These are phyloP conservation scores for Collichthys lucidus DNA, from an alignment of 2,113 vertebrate genomes.

Conservation along the genomic window DNA sequence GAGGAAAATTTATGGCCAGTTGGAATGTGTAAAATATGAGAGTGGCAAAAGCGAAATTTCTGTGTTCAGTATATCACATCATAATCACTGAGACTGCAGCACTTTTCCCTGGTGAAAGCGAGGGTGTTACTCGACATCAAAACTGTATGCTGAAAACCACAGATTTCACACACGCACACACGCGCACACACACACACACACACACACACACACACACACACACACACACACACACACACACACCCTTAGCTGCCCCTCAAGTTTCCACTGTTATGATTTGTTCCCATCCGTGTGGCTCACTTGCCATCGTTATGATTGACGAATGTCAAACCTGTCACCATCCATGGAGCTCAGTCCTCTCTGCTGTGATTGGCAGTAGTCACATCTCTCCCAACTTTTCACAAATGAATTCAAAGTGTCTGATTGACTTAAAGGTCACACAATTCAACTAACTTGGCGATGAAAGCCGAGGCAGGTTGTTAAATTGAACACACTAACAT, in stretches of 20 bases:
- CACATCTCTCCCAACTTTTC: background rate
- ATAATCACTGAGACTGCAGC: slow-evolving; percentile 32
- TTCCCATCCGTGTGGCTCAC: slow-evolving; percentile 3
- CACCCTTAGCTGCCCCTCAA: background rate
- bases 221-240: background rate
- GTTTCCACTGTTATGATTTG: slow-evolving; percentile 11
- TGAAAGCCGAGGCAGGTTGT: background rate
- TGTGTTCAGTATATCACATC: slow-evolving; percentile 43
- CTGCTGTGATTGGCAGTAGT: slow-evolving; percentile 20
- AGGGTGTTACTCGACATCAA: slow-evolving; percentile 22
- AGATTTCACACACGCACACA: background rate
- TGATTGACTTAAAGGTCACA: slow-evolving; percentile 1
- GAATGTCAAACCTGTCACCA: slow-evolving; percentile 27
- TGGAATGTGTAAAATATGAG: slow-evolving; percentile 31
- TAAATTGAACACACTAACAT: background rate
- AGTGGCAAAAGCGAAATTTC: slow-evolving; percentile 17
- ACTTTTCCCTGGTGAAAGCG: slow-evolving; percentile 16
- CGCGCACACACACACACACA: background rate
- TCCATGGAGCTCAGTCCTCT: background rate
- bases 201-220: background rate
- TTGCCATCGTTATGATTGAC: slow-evolving; percentile 33
- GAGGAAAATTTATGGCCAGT: slow-evolving; percentile 43
- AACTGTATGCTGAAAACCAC: slow-evolving; percentile 17
- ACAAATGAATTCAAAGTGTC: background rate
- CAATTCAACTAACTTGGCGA: background rate